phyloP scores from a whole-genome alignment of 2,888 invertebrate genomes.

The Cephonodes hylas region DNA sequence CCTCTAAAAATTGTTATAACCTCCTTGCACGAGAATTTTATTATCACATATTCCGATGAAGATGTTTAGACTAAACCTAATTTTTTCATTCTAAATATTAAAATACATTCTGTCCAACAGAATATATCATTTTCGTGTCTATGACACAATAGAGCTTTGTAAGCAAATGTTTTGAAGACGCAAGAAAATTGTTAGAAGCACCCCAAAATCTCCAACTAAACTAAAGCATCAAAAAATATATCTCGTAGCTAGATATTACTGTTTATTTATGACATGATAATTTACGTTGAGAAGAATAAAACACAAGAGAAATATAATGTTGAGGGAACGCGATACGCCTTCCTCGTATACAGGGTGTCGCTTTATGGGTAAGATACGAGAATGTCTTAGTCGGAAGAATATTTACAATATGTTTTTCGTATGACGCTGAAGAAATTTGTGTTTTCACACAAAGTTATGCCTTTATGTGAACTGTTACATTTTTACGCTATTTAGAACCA shows the following conservation, averaged over 20 bases:
- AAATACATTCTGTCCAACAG: too few species aligned
- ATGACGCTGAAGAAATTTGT: background rate
- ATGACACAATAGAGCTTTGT: too few species aligned
- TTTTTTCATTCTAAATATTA: too few species aligned
- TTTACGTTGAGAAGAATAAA: background rate
- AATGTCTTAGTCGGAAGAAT: background rate
- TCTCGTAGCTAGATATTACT: background rate
- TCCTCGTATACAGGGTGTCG: background rate
- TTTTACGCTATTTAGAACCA: too few species aligned
- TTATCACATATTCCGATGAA: too few species aligned
- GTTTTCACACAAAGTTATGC: too few species aligned
- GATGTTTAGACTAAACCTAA: too few species aligned
- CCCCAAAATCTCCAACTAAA: background rate
- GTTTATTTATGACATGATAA: constrained; percentile 10
- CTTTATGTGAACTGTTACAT: too few species aligned
- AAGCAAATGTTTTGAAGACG: background rate
- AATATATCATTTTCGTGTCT: too few species aligned
- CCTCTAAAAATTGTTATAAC: too few species aligned
- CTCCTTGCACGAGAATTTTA: too few species aligned
- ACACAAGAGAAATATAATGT: background rate
- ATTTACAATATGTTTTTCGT: background rate
- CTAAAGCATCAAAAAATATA: background rate
- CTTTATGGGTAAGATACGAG: background rate
- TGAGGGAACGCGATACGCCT: background rate
- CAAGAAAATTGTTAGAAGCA: background rate